Conservation (phyloP, 2,797 vertebrate genomes). For the Eulemur albifrons region DNA sequence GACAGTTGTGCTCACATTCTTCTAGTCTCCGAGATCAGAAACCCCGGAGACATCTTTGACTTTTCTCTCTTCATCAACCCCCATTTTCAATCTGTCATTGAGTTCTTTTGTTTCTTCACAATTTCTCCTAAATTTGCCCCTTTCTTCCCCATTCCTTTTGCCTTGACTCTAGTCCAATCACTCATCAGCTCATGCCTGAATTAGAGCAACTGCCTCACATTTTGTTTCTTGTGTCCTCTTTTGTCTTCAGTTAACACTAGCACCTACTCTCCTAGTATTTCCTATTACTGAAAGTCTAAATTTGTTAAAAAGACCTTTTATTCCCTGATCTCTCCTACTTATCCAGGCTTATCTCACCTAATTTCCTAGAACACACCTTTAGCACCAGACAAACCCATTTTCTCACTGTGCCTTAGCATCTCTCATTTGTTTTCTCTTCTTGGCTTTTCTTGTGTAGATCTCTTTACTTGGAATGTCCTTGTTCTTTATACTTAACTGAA, state of each 20-base stretch:
- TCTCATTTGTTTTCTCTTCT: background rate
- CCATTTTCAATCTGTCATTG: slow-evolving; percentile 3
- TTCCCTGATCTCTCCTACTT: background rate
- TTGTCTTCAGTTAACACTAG: background rate
- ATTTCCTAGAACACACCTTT: slow-evolving; percentile 32
- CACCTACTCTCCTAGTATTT: slow-evolving; percentile 40
- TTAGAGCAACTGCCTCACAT: background rate
- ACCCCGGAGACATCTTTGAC: slow-evolving; percentile 46
- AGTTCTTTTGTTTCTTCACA: slow-evolving; percentile 55
- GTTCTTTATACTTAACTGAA: slow-evolving; percentile 9
- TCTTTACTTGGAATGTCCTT: background rate
- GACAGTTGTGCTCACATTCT: slow-evolving; percentile 48
- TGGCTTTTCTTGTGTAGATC: background rate
- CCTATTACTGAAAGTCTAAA: slow-evolving; percentile 1
- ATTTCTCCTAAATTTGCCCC: slow-evolving; percentile 24
- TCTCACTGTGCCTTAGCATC: background rate
- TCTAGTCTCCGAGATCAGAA: slow-evolving; percentile 35
- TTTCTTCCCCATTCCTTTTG: slow-evolving; percentile 28
- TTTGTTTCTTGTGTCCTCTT: slow-evolving; percentile 6
- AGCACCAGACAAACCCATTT: background rate
- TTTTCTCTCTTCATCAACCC: background rate
- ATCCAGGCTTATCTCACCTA: background rate
- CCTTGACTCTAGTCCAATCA: background rate
- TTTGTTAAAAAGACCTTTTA: slow-evolving; percentile 32
- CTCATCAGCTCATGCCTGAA: background rate